These are phyloP conservation scores for Hormaphis cornu DNA, from an alignment of 1,140 invertebrate species.

Conservation along the genomic window DNA sequence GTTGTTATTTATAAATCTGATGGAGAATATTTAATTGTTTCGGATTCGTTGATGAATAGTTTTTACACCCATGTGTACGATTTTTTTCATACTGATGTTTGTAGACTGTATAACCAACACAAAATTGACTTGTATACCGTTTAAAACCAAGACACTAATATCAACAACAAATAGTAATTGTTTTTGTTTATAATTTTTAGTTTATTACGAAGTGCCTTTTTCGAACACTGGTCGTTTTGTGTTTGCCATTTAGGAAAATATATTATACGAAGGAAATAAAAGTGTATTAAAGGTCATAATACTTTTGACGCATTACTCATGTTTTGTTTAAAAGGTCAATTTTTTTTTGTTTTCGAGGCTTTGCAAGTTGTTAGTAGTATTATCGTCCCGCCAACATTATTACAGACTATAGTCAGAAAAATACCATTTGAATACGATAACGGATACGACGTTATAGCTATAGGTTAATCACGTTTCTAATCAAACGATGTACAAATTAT, in stretches of 20 bases:
- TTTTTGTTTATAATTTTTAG: neutral
- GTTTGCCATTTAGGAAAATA: neutral
- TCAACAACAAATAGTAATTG: neutral
- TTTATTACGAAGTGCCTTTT: no score
- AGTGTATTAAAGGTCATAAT: constrained; percentile 2
- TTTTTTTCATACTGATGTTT: no score
- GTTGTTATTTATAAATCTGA: no score
- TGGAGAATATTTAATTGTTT: no score
- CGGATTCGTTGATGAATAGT: no score
- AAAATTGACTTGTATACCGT: neutral
- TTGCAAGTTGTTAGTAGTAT: neutral
- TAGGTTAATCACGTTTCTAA: neutral
- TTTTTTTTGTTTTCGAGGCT: neutral
- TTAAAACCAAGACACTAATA: neutral
- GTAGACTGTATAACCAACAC: neutral
- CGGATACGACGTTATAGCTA: neutral
- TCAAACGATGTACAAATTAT: neutral
- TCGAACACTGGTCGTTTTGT: no score
- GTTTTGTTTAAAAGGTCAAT: constrained; percentile 1
- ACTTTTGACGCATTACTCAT: neutral
- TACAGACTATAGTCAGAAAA: neutral
- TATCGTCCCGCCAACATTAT: no score
- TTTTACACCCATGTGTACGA: no score
- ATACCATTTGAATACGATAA: neutral
- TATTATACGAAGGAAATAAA: neutral